Evolutionary conservation across 1,140 invertebrate genomes (phyloP).

Genomic region (Calephelis nemesis): DNA sequence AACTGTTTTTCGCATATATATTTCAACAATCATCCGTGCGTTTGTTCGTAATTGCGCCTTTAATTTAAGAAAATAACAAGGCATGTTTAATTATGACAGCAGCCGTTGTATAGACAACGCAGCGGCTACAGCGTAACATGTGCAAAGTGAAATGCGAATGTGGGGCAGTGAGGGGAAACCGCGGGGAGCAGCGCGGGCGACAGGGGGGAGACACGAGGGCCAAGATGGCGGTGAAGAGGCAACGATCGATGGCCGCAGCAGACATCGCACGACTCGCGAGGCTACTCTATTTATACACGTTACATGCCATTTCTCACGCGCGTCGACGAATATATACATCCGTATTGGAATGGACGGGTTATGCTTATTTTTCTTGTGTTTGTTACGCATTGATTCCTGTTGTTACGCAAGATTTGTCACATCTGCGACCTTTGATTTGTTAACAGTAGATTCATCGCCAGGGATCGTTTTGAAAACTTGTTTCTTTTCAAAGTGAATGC

Average conservation of each 20-base stretch:
- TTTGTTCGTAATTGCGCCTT: not conserved
- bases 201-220: slow-evolving; percentile 69
- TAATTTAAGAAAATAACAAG: slow-evolving; percentile 20
- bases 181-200: slow-evolving; percentile 52
- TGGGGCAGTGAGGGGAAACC: slow-evolving; percentile 66
- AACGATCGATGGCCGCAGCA: slow-evolving; percentile 74
- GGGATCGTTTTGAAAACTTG: too few species aligned
- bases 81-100: slow-evolving; percentile 38
- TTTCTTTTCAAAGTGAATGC: too few species aligned
- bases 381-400: slow-evolving; percentile 17
- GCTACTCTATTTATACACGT: slow-evolving; percentile 73
- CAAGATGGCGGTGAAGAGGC: slow-evolving; percentile 74
- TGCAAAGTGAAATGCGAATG: slow-evolving; percentile 69
- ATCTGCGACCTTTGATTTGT: not conserved
- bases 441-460: not conserved
- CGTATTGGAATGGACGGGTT: slow-evolving; percentile 25
- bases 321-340: slow-evolving; percentile 38
- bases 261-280: slow-evolving; percentile 68
- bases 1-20: slow-evolving; percentile 14
- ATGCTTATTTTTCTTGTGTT: slow-evolving; percentile 5
- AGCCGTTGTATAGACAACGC: slow-evolving; percentile 21
- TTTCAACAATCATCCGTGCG: not conserved
- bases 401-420: not conserved
- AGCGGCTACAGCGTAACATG: slow-evolving; percentile 43
- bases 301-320: slow-evolving; percentile 61